phyloP scores from a whole-genome alignment of 2,797 vertebrate genomes.

The Coregonus ussuriensis region DNA sequence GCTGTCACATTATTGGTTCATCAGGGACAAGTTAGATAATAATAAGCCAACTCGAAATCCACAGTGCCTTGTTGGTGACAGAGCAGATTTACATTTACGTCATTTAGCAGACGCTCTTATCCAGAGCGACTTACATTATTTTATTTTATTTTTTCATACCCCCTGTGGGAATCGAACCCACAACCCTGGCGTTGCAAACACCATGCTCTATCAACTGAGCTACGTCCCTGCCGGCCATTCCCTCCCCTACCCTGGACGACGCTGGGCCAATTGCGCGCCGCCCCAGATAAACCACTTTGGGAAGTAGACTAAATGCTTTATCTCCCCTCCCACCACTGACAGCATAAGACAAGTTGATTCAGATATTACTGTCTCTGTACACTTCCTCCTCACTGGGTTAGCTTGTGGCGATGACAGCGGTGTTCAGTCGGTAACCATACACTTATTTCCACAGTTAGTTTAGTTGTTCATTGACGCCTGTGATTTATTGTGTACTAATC shows the following conservation, averaged over 20 bases:
- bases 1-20: neutral
- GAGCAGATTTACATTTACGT: neutral
- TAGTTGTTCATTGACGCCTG: neutral
- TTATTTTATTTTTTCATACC: too few species aligned
- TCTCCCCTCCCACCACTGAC: slow-evolving; percentile 2
- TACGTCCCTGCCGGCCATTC: too few species aligned
- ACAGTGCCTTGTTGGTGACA: neutral
- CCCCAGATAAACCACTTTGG: slow-evolving; percentile 2
- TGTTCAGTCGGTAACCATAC: too few species aligned
- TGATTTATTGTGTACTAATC: neutral
- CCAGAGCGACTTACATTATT: too few species aligned
- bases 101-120: too few species aligned
- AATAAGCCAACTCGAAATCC: neutral
- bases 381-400: neutral
- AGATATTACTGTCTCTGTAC: neutral
- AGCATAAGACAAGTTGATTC: slow-evolving; percentile 25
- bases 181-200: too few species aligned
- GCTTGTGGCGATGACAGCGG: neutral
- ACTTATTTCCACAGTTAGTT: neutral
- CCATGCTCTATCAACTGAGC: too few species aligned
- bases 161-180: too few species aligned
- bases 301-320: neutral
- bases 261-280: too few species aligned
- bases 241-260: too few species aligned
- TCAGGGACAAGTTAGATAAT: neutral